Conservation (phyloP, 2,888 invertebrate species). For the Rambutsinella grinnellia region DNA sequence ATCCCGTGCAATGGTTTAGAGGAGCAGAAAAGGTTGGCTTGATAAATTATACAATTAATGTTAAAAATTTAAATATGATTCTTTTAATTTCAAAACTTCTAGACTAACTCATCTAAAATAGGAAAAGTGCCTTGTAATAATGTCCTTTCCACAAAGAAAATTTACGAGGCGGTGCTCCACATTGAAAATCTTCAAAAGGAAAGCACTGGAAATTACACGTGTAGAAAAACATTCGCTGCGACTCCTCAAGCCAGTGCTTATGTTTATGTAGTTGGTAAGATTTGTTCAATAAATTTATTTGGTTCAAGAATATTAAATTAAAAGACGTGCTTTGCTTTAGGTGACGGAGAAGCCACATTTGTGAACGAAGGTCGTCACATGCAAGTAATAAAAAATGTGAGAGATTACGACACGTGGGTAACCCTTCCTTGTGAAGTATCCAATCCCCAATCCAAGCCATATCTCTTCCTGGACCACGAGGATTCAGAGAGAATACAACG, state of each 20-base stretch:
- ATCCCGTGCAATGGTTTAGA: constrained; percentile 59
- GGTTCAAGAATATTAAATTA: no score
- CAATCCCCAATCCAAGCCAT: constrained; percentile 59
- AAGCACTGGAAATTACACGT: constrained; percentile 58
- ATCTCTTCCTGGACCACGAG: constrained; percentile 57
- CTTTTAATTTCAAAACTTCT: background rate
- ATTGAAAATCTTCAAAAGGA: constrained; percentile 58
- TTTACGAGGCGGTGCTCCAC: constrained; percentile 56
- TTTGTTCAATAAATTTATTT: no score
- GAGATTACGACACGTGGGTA: constrained; percentile 51
- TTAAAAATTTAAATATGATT: no score
- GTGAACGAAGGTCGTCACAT: constrained; percentile 59
- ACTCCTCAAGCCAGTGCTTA: constrained; percentile 53
- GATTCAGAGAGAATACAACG: constrained; percentile 55
- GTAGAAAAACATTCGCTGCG: constrained; percentile 54
- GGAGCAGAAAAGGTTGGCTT: constrained; percentile 44
- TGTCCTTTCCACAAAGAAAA: constrained; percentile 52
- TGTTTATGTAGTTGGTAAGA: constrained; percentile 57
- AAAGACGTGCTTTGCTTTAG: constrained; percentile 16
- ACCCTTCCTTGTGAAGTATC: constrained; percentile 59
- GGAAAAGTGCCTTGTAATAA: constrained; percentile 58
- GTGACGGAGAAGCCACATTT: constrained; percentile 59
- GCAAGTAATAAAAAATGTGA: constrained; percentile 53
- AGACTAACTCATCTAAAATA: constrained; percentile 59
- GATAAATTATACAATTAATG: background rate